Base-by-base conservation (phyloP, 1,140 invertebrate species). In the Harlomillsia oculata region DNA sequence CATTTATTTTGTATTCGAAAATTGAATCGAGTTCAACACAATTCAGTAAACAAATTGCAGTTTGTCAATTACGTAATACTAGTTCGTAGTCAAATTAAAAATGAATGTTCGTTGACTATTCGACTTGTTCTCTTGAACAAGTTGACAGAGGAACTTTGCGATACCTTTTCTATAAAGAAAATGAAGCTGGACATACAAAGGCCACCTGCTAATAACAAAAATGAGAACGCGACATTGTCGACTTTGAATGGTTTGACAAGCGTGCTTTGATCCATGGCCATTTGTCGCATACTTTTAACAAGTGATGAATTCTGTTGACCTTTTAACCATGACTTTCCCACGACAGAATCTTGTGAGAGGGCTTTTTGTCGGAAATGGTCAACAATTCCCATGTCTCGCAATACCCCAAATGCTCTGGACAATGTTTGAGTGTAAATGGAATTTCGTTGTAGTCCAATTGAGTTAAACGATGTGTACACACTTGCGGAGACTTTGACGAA, bases 311-410 rank as follows among this genome's bases (percentile, higher is more conserved):
- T 20, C n/a, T 44, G 36, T 11, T 20, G 20, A n/a, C 16, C 37
- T 13, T 51, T 29, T 14, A 60, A 16, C 52, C 53, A 60, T 1
- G 5, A 11, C 18, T 45, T 46, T 2, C 58, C 58, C 1, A 30
- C 20, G 0, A 16, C 1, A 11, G 39, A 18, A 18, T 48, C 52
- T 26, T 39, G 23, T 16, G 34, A 45, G 5, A 39, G 30, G n/a
- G 53, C 58, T n/a, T 60, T 30, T 13, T 49, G 9, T 21, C 36
- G 50, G 2, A 54, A 30, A 20, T 55, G 30, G 0, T 9, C 18
- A 0, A 55, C 46, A 18, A 60, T 50, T 20, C 58, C 58, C 53
- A 51, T 55, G 25, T 60, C 58, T 16, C 58, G 44, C 18, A 51
- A 45, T 46, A 40, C 32, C 8, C 37, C 16, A 30, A 60, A 36